These are phyloP conservation scores for Falco rusticolus DNA, from an alignment of 2,797 vertebrate species.

Conservation along the genomic window DNA sequence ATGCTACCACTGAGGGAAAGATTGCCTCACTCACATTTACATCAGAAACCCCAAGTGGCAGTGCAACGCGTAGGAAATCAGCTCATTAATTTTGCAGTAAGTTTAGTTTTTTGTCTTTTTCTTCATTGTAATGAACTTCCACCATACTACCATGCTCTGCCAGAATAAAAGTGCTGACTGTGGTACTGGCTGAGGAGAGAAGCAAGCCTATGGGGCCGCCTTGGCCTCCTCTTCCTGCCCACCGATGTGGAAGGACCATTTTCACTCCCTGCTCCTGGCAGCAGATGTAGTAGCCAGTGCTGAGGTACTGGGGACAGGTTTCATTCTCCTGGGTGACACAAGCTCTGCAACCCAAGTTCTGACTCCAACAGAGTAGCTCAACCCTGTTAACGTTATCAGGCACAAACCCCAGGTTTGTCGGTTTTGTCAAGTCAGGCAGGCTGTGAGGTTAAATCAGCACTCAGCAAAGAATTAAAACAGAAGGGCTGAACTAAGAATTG, in stretches of 20 bases:
- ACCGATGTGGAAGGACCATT: background rate
- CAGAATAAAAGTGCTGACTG: background rate
- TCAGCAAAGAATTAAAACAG: conserved; percentile 42
- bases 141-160: accelerated
- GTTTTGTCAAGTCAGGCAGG: background rate
- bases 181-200: background rate
- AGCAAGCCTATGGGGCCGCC: background rate
- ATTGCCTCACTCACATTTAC: background rate
- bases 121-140: background rate
- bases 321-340: background rate
- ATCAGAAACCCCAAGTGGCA: background rate
- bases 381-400: background rate
- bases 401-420: background rate
- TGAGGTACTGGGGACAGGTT: background rate
- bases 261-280: background rate
- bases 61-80: background rate
- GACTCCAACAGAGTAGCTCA: background rate
- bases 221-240: background rate
- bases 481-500: background rate
- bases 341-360: background rate
- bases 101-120: background rate
- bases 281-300: background rate
- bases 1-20: background rate
- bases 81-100: background rate
- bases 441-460: background rate